Percentiles rank a stretch among this genome's conserved stretches.
Conservation (phyloP, 2,888 invertebrate genomes). For the Eupithecia insigniata region DNA sequence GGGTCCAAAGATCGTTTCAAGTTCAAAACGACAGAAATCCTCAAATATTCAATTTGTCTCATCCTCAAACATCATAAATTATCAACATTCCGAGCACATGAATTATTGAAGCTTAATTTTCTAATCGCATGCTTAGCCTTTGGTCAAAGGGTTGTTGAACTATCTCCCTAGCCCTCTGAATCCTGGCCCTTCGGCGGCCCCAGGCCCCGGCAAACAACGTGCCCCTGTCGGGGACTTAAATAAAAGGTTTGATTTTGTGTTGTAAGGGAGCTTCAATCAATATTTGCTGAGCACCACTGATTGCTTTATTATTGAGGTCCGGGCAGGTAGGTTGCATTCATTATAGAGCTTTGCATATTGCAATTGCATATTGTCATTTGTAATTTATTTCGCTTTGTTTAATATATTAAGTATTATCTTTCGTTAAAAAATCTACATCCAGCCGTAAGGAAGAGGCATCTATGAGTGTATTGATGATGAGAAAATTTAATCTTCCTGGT, state of each 20-base stretch:
- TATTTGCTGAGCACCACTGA: conserved; percentile 78
- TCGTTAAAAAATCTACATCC: not conserved
- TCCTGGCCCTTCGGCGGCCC: conserved; percentile 20
- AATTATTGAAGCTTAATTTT: conserved; percentile 52
- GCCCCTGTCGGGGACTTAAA: conserved; percentile 75
- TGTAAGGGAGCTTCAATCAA: conserved; percentile 77
- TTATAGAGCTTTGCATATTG: not conserved
- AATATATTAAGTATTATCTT: too few species aligned
- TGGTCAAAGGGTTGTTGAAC: conserved; percentile 84
- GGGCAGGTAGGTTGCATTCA: conserved; percentile 19
- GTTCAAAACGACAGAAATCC: not conserved
- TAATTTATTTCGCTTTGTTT: not conserved
- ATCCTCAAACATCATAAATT: conserved; percentile 26
- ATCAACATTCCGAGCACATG: conserved; percentile 48
- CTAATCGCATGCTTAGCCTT: conserved; percentile 66
- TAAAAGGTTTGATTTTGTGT: conserved; percentile 85
- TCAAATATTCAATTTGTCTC: not conserved
- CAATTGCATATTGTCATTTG: not conserved
- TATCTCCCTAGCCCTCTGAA: conserved; percentile 63
- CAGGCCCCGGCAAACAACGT: conserved; percentile 60
- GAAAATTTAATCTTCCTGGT: not conserved
- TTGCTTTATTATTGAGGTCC: conserved; percentile 65
- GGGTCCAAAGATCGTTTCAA: not conserved
- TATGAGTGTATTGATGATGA: not conserved
- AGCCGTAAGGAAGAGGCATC: not conserved